Conservation (phyloP, 2,113 vertebrate genomes). For the Lophius piscatorius region DNA sequence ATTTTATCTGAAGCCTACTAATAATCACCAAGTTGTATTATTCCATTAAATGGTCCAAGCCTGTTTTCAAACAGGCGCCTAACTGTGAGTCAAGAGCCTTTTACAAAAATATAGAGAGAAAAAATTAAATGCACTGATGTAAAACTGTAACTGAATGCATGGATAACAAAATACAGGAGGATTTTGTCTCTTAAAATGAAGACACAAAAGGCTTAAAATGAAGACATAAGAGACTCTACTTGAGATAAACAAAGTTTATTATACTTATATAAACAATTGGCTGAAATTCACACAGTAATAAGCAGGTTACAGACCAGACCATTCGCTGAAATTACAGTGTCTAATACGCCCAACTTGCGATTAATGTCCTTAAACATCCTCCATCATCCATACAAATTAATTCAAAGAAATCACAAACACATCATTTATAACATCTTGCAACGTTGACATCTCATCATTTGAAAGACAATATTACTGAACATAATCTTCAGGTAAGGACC, state of each 20-base stretch:
- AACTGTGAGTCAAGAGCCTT: too few relatives aligned
- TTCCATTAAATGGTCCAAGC: too few relatives aligned
- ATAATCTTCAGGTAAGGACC: slow-evolving; percentile 11
- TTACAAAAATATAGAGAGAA: not conserved
- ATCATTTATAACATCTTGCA: slow-evolving; percentile 28
- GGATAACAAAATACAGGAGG: not conserved
- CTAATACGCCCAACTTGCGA: slow-evolving; percentile 4
- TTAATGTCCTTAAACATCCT: slow-evolving; percentile 1
- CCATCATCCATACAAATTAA: slow-evolving; percentile 27
- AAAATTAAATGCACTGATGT: not conserved
- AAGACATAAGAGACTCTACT: slow-evolving; percentile 14
- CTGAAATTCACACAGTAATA: slow-evolving; percentile 76
- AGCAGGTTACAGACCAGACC: slow-evolving; percentile 42
- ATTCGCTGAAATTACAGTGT: slow-evolving; percentile 30
- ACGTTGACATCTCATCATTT: not conserved
- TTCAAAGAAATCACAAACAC: slow-evolving; percentile 30
- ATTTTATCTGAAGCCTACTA: too few relatives aligned
- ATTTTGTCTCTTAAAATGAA: not conserved
- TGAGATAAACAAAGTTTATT: slow-evolving; percentile 82
- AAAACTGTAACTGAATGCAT: not conserved
- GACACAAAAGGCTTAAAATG: slow-evolving; percentile 39
- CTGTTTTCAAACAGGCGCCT: too few relatives aligned
- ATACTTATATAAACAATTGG: slow-evolving; percentile 86
- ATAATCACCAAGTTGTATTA: too few relatives aligned
- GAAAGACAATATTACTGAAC: not conserved